Evolutionary conservation across 1,140 invertebrate species (phyloP), one percentile per base, ranked within the genome.

Genomic region (Eupristina koningsbergeri): DNA sequence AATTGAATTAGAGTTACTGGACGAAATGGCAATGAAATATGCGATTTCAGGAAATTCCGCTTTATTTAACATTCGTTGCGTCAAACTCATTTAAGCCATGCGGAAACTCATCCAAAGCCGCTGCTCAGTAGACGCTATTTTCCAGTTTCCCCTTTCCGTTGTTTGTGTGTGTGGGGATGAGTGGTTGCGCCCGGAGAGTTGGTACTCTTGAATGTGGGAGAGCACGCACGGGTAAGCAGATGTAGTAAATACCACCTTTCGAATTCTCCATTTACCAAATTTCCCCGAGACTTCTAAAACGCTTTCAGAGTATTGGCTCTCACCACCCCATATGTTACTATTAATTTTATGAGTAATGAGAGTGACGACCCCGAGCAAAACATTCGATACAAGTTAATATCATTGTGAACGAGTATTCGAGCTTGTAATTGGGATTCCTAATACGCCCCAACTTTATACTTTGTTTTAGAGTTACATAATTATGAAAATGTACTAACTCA

Each of bases 21-120:
- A n/a, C 29, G 61, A 50, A 64, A 41, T 36, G 47, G 19, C 22
- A 26, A 41, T 81, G 71, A 75, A 81, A 81, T 81, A 76, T 67
- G 53, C 50, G 29, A 64, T 75, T 67, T 63, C 31, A 53, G 61
- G 61, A 45, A 11, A 36, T 67, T 76, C 22, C 80, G 58, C 80
- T 83, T 83, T 77, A 83, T 83, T 83, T 71, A 58, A 9, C 58
- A 69, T 83, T 83, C 45, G 63, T 77, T 22, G 74, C 58, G 73
- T 76, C 58, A 58, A 64, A 74, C 36, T 82, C 73, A 76, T 82
- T 82, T 82, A 76, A 82, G 22, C 80, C 17, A 29, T 45, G 45
- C n/a, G 73, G 69, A 82, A 76, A 75, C 36, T 63, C 50, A 64
- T 64, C 36, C 39, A 67, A 61, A 34, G 17, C 53, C 11, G 26